Percentiles rank a stretch among this genome's conserved stretches.
Evolutionary conservation across 2,113 vertebrate genomes (phyloP).

Genomic region (Talpa occidentalis): DNA sequence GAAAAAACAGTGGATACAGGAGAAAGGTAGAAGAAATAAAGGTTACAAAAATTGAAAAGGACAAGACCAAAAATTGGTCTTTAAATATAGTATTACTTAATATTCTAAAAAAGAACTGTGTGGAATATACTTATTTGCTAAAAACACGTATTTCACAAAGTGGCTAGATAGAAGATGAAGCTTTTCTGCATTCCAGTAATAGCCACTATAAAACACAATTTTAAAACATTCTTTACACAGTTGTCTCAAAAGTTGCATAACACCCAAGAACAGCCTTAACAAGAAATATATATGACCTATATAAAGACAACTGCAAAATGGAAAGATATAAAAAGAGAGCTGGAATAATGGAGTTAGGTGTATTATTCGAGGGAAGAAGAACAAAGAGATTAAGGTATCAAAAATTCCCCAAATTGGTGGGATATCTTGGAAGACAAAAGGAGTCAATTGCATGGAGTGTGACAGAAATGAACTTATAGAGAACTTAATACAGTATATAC

Average conservation of each 20-base stretch:
- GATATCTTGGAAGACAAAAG: neutral
- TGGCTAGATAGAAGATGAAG: neutral
- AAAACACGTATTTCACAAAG: neutral
- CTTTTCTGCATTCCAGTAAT: neutral
- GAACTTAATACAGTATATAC: neutral
- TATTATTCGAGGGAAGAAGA: neutral
- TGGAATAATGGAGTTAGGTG: neutral
- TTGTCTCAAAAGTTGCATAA: neutral
- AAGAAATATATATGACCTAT: conserved; percentile 29
- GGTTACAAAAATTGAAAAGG: conserved; percentile 2
- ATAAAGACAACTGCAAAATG: conserved; percentile 37
- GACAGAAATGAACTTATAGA: too few species aligned
- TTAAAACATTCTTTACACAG: conserved; percentile 34
- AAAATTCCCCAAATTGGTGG: neutral
- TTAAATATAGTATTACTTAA: neutral
- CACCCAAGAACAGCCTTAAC: neutral
- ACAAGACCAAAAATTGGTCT: neutral
- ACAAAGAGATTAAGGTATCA: neutral
- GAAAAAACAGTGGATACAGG: neutral
- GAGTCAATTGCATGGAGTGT: neutral
- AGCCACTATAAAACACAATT: conserved; percentile 2
- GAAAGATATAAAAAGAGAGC: neutral
- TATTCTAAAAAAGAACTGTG: neutral
- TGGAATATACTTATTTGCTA: neutral
- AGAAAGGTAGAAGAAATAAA: neutral